Evolutionary conservation across 2,797 vertebrate species (phyloP), one percentile per base, ranked within the genome.

Genomic region (Podarcis siculus): DNA sequence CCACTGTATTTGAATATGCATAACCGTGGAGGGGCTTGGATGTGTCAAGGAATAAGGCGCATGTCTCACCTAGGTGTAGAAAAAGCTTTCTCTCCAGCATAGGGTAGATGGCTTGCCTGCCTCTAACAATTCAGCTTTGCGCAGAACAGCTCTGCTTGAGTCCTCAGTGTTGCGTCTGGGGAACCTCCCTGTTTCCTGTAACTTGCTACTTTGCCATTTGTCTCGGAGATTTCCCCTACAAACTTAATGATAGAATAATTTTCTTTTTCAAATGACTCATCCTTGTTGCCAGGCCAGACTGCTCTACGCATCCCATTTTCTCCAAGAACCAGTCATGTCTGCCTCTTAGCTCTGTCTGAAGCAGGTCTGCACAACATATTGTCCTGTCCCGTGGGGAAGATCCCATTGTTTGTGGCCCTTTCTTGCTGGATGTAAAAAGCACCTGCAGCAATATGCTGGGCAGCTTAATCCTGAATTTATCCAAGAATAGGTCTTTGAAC

Each of bases 301-400:
- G 61, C 45, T 10, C 49, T n/a, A 5, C 35, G 12, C 91, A 94
- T 73, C 72, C 23, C 3, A 30, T 89, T 75, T 90, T 37, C 37
- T 72, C 55, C 64, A 64, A 72, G 69, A 91, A 0, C 15, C 82
- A 84, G 78, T 88, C 83, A 15, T 83, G 49, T 3, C 77, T 79
- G 77, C 6, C 80, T 69, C 61, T 90, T 81, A 64, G 19, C 35
- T 32, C 32, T 32, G 32, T 37, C 35, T 17, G 19, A 72, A 2
- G 1, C 30, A 32, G 1, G 71, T 2, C 71, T 72, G 71, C 71
- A 32, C 30, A 17, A 72, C n/a, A 1, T 72, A n/a, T 73, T 35
- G 35, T 8, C 3, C 32, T 35, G 32, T 73, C 35, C 61, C 21
- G 5, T 64, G 61, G 17, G 61, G 21, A 64, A 6, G 5, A 23